Percentiles rank a stretch among this genome's conserved stretches.
Conservation (phyloP, 1,140 invertebrate species). For the Drosophila littoralis region DNA sequence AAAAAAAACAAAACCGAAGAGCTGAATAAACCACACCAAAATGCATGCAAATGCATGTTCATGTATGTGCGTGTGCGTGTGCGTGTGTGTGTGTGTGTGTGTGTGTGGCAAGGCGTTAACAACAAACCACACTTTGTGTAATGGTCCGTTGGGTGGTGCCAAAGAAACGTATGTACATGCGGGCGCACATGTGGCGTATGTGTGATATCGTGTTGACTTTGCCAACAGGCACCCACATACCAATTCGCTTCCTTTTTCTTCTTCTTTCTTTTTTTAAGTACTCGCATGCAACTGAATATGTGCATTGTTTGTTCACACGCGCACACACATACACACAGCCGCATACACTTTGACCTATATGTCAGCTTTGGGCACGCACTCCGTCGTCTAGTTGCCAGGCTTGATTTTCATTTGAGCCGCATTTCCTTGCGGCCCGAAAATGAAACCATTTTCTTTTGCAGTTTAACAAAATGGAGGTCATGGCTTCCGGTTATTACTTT, state of each 20-base stretch:
- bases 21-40: constrained; percentile 27
- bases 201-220: constrained; percentile 58
- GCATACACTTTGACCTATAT: constrained; percentile 58
- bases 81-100: constrained; percentile 17
- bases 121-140: constrained; percentile 72
- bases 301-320: constrained; percentile 59
- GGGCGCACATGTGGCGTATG: constrained; percentile 41
- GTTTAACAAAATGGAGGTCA: constrained; percentile 36
- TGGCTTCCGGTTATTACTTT: constrained; percentile 56
- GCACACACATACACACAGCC: not conserved
- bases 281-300: constrained; percentile 36
- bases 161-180: constrained; percentile 32
- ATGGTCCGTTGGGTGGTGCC: constrained; percentile 54
- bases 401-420: constrained; percentile 66
- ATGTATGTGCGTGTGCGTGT: constrained; percentile 5
- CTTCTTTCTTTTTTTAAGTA: constrained; percentile 22
- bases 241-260: not conserved
- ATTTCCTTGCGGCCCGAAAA: constrained; percentile 51
- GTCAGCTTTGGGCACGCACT: constrained; percentile 24
- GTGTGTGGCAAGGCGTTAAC: constrained; percentile 60
- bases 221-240: constrained; percentile 39
- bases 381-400: constrained; percentile 58
- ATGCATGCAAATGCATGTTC: constrained; percentile 25
- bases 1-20: constrained; percentile 8
- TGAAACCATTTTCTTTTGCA: constrained; percentile 50